Evolutionary conservation across 2,888 invertebrate genomes (phyloP).

Genomic region (Tetropium fuscum): DNA sequence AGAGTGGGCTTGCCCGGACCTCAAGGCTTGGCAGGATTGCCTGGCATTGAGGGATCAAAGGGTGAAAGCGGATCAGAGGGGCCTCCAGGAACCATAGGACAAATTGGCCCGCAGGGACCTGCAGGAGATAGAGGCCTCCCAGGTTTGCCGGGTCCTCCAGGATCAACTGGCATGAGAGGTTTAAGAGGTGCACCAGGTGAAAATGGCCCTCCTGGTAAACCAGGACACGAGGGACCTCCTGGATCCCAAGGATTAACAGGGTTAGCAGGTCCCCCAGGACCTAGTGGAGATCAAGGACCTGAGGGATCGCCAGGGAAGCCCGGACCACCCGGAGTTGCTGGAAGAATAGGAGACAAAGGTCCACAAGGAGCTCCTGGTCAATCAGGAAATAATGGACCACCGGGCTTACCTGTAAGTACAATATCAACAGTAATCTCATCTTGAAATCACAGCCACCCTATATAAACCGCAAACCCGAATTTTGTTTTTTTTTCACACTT

Average conservation of each 20-base stretch:
- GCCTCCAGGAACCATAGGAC: slow-evolving; percentile 76
- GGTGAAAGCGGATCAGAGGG: slow-evolving; percentile 81
- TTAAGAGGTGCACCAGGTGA: slow-evolving; percentile 78
- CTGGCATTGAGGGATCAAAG: slow-evolving; percentile 79
- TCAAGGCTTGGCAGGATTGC: slow-evolving; percentile 77
- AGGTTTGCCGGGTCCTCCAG: slow-evolving; percentile 73
- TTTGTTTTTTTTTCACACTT: too few relatives aligned
- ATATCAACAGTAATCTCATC: neutral
- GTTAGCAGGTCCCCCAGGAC: slow-evolving; percentile 76
- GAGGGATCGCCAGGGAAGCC: slow-evolving; percentile 76
- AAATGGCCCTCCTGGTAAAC: slow-evolving; percentile 78
- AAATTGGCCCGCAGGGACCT: slow-evolving; percentile 77
- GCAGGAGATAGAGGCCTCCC: slow-evolving; percentile 77
- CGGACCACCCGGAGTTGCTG: slow-evolving; percentile 78
- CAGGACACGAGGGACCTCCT: slow-evolving; percentile 79
- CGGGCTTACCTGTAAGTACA: slow-evolving; percentile 75
- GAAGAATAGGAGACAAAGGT: slow-evolving; percentile 83
- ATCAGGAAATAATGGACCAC: slow-evolving; percentile 74
- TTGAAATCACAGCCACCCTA: too few relatives aligned
- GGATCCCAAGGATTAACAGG: slow-evolving; percentile 77
- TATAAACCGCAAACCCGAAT: too few relatives aligned
- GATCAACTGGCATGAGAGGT: slow-evolving; percentile 75
- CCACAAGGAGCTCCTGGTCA: slow-evolving; percentile 75
- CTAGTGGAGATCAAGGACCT: slow-evolving; percentile 71
- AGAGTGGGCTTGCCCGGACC: slow-evolving; percentile 76